Conservation (phyloP, 1,140 invertebrate species). For the Leptestheria dahalacensis region DNA sequence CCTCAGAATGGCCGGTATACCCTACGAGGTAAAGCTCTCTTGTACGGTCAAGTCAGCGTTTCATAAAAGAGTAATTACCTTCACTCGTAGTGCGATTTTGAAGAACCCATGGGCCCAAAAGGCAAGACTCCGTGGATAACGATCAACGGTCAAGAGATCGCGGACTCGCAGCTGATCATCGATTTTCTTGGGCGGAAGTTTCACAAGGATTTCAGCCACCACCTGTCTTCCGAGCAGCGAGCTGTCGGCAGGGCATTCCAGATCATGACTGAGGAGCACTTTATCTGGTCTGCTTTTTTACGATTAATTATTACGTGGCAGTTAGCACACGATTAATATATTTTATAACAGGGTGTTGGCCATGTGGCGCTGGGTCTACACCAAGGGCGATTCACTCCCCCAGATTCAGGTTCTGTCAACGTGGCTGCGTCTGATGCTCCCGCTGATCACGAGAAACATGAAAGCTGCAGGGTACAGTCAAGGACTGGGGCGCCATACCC, state of each 20-base stretch:
- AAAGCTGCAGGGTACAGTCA: constrained; percentile 10
- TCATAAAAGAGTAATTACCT: neutral
- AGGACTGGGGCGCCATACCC: constrained; percentile 19
- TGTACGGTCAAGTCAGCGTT: neutral
- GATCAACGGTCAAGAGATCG: constrained; percentile 28
- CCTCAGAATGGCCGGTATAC: constrained; percentile 23
- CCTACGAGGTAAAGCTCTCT: constrained; percentile 21
- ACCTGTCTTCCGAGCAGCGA: constrained; percentile 21
- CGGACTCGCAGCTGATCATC: constrained; percentile 32
- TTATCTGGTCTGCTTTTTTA: constrained; percentile 25
- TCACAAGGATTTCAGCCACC: constrained; percentile 21
- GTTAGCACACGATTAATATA: neutral
- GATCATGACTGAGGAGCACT: constrained; percentile 30
- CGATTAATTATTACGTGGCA: no score
- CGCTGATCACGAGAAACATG: neutral
- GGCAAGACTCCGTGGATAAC: constrained; percentile 33
- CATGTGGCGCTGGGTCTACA: constrained; percentile 11
- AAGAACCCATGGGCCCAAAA: constrained; percentile 23
- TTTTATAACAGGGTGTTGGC: constrained; percentile 1
- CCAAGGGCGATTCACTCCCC: neutral
- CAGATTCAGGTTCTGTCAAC: neutral
- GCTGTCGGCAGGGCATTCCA: constrained; percentile 25
- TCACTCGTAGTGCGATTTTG: constrained; percentile 20
- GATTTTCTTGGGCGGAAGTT: constrained; percentile 26
- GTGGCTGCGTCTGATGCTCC: neutral